phyloP scores from a whole-genome alignment of 92 coral and sea anemone species.

The Porites cylindrica region DNA sequence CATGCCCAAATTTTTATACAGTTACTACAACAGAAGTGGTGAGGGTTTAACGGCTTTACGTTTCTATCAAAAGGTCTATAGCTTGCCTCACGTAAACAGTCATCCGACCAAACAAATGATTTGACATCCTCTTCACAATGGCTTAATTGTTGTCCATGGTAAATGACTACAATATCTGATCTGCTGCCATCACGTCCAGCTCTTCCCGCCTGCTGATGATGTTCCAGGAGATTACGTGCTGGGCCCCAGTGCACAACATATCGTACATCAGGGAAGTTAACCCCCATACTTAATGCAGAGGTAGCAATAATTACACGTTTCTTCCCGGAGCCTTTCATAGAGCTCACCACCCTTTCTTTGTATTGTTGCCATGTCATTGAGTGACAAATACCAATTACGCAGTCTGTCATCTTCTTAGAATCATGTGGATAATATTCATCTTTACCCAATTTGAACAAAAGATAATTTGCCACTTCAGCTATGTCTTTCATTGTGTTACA shows the following conservation, averaged over 20 bases:
- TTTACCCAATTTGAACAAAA: slow-evolving; percentile 58
- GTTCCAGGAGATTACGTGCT: slow-evolving; percentile 40
- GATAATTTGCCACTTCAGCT: slow-evolving; percentile 52
- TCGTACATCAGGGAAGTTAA: slow-evolving; percentile 52
- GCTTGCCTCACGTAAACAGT: not conserved
- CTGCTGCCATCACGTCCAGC: slow-evolving; percentile 43
- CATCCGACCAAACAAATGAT: not conserved
- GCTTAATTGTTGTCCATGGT: slow-evolving; percentile 61
- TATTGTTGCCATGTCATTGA: slow-evolving; percentile 50
- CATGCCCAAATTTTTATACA: not conserved
- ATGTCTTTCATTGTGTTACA: slow-evolving; percentile 67
- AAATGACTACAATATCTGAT: slow-evolving; percentile 42
- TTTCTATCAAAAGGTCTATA: slow-evolving; percentile 38
- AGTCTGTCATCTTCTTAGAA: slow-evolving; percentile 30
- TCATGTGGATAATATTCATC: slow-evolving; percentile 48
- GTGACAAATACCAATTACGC: slow-evolving; percentile 58
- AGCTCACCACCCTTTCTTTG: slow-evolving; percentile 49
- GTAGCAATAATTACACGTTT: slow-evolving; percentile 45
- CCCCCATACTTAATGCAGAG: slow-evolving; percentile 56
- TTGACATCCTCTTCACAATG: slow-evolving; percentile 56
- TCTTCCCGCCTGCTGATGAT: slow-evolving; percentile 52
- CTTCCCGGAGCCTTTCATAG: slow-evolving; percentile 19
- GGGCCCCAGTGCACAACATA: slow-evolving; percentile 57
- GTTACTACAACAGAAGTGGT: slow-evolving; percentile 9
- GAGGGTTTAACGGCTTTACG: not conserved